Evolutionary conservation across 2,888 invertebrate genomes (phyloP).

Genomic region (Ceratothoa steindachneri): DNA sequence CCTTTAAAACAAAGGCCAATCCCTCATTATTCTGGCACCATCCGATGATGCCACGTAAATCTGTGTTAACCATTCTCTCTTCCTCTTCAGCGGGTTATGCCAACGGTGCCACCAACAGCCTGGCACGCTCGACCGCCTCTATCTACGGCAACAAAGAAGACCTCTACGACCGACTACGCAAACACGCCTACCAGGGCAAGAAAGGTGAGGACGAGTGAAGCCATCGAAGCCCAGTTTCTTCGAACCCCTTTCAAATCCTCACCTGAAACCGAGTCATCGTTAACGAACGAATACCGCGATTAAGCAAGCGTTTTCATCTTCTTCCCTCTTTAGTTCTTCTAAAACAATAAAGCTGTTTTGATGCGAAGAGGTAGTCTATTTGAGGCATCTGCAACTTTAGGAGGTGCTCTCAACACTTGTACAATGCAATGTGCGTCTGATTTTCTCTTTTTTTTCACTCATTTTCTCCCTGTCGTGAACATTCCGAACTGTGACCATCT

Average conservation of each 20-base stretch:
- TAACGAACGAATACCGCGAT: too few relatives aligned
- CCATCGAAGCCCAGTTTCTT: background rate
- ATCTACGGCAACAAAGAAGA: slow-evolving; percentile 65
- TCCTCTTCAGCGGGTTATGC: slow-evolving; percentile 64
- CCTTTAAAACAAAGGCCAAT: too few relatives aligned
- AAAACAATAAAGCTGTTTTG: too few relatives aligned
- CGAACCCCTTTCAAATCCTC: too few relatives aligned
- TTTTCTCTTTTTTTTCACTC: background rate
- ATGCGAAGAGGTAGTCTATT: too few relatives aligned
- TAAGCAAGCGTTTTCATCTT: too few relatives aligned
- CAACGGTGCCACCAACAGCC: slow-evolving; percentile 83
- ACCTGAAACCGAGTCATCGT: too few relatives aligned
- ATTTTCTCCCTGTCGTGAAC: background rate
- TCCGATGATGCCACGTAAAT: too few relatives aligned
- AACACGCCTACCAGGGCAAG: slow-evolving; percentile 90
- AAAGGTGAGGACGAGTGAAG: slow-evolving; percentile 66
- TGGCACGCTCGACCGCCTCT: slow-evolving; percentile 76
- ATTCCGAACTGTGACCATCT: background rate
- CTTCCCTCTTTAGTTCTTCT: background rate
- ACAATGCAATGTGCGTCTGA: background rate
- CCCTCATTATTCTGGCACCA: too few relatives aligned
- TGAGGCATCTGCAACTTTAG: too few relatives aligned
- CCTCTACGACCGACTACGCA: slow-evolving; percentile 87
- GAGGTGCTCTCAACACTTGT: background rate
- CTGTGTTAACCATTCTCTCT: slow-evolving; percentile 19